These are phyloP conservation scores for Chelonoidis abingdonii DNA, from an alignment of 2,113 vertebrate genomes.

Conservation along the genomic window DNA sequence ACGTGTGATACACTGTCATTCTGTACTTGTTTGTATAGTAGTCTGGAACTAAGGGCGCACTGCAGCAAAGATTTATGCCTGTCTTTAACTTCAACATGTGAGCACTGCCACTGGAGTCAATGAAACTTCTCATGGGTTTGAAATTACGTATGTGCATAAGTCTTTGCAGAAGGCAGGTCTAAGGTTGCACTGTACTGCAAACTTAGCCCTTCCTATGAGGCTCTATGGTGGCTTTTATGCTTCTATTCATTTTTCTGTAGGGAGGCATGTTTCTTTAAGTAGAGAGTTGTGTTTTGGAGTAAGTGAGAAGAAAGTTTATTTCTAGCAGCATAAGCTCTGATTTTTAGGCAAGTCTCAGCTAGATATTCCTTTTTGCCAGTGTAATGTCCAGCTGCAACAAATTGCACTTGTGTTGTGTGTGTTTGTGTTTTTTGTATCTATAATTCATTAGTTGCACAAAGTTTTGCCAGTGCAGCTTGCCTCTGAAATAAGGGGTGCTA, in stretches of 20 bases:
- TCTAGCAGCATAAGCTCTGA: background rate
- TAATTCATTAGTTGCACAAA: background rate
- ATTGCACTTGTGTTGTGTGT: background rate
- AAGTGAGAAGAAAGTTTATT: background rate
- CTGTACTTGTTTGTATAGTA: background rate
- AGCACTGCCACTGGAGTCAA: background rate
- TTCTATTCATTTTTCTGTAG: background rate
- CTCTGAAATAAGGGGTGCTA: background rate
- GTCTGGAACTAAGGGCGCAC: accelerated
- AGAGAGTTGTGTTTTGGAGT: background rate
- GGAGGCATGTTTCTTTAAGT: background rate
- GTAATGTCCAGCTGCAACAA: background rate
- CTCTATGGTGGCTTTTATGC: background rate
- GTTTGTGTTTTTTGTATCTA: background rate
- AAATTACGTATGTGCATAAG: background rate
- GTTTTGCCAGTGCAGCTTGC: background rate
- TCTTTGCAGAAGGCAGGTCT: background rate
- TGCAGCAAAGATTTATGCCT: background rate
- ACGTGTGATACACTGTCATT: accelerated
- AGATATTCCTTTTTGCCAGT: background rate
- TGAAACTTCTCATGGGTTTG: background rate
- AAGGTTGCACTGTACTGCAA: background rate
- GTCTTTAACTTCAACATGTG: background rate
- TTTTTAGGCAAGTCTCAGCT: background rate
- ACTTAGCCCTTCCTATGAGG: background rate